These are phyloP conservation scores for Microcebus griseorufus DNA, from an alignment of 2,113 vertebrate species.

Conservation along the genomic window DNA sequence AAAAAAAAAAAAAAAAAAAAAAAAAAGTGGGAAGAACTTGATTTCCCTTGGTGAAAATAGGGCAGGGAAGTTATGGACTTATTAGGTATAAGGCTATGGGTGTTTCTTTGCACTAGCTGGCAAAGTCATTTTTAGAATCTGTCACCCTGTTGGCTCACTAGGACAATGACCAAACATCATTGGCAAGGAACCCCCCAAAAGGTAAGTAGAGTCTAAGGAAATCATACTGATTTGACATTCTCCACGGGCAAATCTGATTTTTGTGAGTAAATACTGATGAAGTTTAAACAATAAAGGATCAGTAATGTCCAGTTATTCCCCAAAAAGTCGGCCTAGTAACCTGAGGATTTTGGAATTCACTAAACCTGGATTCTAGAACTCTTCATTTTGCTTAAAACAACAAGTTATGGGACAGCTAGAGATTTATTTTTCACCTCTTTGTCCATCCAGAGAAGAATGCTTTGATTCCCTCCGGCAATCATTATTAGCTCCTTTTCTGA, in stretches of 20 bases:
- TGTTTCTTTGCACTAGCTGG: not conserved
- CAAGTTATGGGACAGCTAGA: not conserved
- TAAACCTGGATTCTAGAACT: not conserved
- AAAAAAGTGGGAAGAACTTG: not conserved
- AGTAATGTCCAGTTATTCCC: not conserved
- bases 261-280: not conserved
- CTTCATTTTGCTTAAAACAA: not conserved
- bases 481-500: conserved; percentile 67
- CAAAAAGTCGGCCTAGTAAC: not conserved
- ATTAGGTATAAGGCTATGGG: not conserved
- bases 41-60: not conserved
- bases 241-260: not conserved
- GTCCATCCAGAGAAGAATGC: conserved; percentile 69
- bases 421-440: conserved; percentile 64
- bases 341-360: not conserved
- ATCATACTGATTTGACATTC: not conserved
- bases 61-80: not conserved
- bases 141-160: not conserved
- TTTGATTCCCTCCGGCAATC: conserved; percentile 75
- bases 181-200: not conserved
- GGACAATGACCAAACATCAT: not conserved
- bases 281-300: not conserved
- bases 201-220: not conserved
- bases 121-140: not conserved
- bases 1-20: no score